phyloP scores from a whole-genome alignment of 2,888 invertebrate species.

The Trypoxylon attenuatum region DNA sequence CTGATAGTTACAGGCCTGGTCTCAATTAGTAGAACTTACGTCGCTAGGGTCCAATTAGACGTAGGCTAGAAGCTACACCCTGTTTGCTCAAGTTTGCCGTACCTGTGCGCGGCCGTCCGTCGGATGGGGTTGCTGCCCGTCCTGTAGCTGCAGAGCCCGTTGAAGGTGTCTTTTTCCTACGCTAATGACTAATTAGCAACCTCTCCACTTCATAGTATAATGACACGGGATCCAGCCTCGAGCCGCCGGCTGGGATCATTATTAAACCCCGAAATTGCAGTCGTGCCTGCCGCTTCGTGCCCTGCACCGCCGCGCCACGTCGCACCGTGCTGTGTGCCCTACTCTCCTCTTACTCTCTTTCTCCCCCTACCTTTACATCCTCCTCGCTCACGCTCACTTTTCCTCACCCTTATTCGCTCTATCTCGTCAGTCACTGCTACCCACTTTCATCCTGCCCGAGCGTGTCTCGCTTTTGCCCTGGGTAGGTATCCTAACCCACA shows the following conservation, averaged over 20 bases:
- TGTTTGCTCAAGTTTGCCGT: constrained; percentile 72
- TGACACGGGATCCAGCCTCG: constrained; percentile 64
- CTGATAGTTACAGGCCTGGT: constrained; percentile 70
- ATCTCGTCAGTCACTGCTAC: not conserved
- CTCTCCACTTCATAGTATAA: constrained; percentile 70
- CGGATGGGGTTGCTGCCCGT: constrained; percentile 55
- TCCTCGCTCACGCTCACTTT: too few species aligned
- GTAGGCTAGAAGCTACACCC: constrained; percentile 71
- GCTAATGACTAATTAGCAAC: constrained; percentile 75
- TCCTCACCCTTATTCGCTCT: constrained; percentile 1
- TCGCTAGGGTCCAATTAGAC: constrained; percentile 75
- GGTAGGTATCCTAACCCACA: too few species aligned
- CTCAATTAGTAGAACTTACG: constrained; percentile 75
- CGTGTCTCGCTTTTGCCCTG: too few species aligned
- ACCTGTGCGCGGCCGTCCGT: constrained; percentile 51
- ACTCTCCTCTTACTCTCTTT: constrained; percentile 30
- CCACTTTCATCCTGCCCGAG: not conserved
- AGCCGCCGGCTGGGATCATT: constrained; percentile 61
- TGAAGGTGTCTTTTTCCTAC: constrained; percentile 73
- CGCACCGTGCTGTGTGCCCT: constrained; percentile 29
- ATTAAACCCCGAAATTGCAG: constrained; percentile 65
- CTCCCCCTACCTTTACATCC: too few species aligned
- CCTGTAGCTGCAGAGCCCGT: constrained; percentile 48
- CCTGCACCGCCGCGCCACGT: too few species aligned
- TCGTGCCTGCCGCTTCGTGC: constrained; percentile 43